Evolutionary conservation across 2,113 vertebrate genomes (phyloP).

Genomic region (Australoheros scitulus): DNA sequence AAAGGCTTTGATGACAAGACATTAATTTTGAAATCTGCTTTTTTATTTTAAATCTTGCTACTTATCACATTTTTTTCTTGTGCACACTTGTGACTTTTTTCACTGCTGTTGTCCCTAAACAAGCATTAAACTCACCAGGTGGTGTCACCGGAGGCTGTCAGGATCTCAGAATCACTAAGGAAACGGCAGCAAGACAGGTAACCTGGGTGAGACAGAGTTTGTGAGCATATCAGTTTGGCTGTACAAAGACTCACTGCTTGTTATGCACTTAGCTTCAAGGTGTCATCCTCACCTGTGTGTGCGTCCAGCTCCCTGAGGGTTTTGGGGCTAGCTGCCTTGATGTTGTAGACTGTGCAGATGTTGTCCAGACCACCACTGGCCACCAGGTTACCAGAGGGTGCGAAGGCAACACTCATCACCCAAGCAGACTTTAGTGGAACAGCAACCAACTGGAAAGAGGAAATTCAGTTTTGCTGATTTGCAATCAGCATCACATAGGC

Average conservation of each 20-base stretch:
- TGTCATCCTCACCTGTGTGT: slow-evolving; percentile 71
- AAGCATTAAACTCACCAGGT: slow-evolving; percentile 76
- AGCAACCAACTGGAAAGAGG: slow-evolving; percentile 68
- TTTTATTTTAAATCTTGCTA: too few species aligned
- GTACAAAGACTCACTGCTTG: rapidly evolving
- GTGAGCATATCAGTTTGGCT: not conserved
- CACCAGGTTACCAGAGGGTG: slow-evolving; percentile 82
- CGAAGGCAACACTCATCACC: slow-evolving; percentile 84
- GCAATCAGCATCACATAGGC: not conserved
- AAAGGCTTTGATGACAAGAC: too few species aligned
- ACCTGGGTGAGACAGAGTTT: slow-evolving; percentile 57
- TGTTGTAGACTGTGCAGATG: slow-evolving; percentile 81
- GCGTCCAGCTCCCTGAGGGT: slow-evolving; percentile 81
- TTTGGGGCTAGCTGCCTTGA: slow-evolving; percentile 76
- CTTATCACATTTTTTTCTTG: too few species aligned
- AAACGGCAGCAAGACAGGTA: slow-evolving; percentile 82
- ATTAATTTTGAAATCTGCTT: too few species aligned
- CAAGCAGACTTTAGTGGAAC: slow-evolving; percentile 84
- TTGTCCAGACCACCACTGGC: slow-evolving; percentile 83
- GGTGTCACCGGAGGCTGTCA: slow-evolving; percentile 83
- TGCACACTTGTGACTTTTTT: too few species aligned
- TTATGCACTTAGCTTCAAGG: not conserved
- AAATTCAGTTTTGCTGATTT: not conserved
- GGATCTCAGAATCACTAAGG: slow-evolving; percentile 79
- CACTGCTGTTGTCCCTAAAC: too few species aligned